Conservation (phyloP, 2,113 vertebrate species). For the Stictonetta naevosa region DNA sequence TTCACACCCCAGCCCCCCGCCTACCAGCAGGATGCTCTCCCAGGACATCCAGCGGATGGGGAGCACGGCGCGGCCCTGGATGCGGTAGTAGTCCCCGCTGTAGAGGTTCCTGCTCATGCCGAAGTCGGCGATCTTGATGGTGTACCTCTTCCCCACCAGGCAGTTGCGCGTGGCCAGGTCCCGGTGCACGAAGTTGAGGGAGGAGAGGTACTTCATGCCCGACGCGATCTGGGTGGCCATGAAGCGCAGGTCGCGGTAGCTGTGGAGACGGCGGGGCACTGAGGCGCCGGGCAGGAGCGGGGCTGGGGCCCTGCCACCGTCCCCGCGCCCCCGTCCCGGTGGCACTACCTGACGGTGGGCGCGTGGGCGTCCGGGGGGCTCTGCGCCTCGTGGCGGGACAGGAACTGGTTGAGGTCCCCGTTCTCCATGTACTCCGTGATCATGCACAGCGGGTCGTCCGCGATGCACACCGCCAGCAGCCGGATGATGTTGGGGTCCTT, state of each 20-base stretch:
- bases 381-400: slow-evolving; percentile 85
- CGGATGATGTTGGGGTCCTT: slow-evolving; percentile 96
- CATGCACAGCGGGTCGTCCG: slow-evolving; percentile 94
- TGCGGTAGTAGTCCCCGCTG: slow-evolving; percentile 96
- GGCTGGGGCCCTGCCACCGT: not conserved
- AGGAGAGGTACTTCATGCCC: slow-evolving; percentile 97
- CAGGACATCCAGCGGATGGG: slow-evolving; percentile 99
- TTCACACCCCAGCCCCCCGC: fast-evolving
- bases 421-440: slow-evolving; percentile 99
- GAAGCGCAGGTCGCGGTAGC: slow-evolving; percentile 82
- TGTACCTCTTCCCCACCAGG: slow-evolving; percentile 92
- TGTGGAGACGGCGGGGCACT: slow-evolving; percentile 13
- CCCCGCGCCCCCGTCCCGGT: fast-evolving
- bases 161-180: slow-evolving; percentile 97
- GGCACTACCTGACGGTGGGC: slow-evolving; percentile 80
- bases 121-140: slow-evolving; percentile 98
- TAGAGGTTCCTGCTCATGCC: slow-evolving; percentile 99
- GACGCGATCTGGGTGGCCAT: slow-evolving; percentile 95
- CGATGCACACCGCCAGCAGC: slow-evolving; percentile 91
- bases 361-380: slow-evolving; percentile 48
- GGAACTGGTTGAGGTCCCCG: slow-evolving; percentile 97
- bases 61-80: slow-evolving; percentile 96
- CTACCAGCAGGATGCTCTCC: slow-evolving; percentile 96
- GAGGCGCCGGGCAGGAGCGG: fast-evolving
- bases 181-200: slow-evolving; percentile 96